phyloP scores from a whole-genome alignment of 2,888 invertebrate species.

The Dryococelus australis region DNA sequence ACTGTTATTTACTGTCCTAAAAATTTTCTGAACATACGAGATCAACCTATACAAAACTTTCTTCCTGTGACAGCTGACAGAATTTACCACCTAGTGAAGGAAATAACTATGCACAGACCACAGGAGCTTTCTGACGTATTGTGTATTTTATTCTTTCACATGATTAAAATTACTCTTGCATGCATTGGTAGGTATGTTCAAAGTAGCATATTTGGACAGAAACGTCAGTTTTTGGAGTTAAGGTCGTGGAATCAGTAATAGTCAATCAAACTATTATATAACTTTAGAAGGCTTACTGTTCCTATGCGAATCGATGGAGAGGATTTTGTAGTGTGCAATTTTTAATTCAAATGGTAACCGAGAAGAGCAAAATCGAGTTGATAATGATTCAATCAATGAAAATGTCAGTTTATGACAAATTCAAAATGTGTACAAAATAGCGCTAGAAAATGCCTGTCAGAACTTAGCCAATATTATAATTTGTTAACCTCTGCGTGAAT shows the following conservation, averaged over 20 bases:
- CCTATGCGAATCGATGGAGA: not conserved
- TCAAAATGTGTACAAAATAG: not conserved
- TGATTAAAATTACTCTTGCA: slow-evolving; percentile 19
- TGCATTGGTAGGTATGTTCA: not conserved
- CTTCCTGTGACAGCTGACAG: not conserved
- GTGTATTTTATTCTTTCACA: not conserved
- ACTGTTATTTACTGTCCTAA: not conserved
- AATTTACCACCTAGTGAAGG: not conserved
- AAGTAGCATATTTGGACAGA: slow-evolving; percentile 5
- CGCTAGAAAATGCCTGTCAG: not conserved
- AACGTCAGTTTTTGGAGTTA: not conserved
- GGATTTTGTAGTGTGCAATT: not conserved
- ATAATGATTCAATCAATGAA: not conserved
- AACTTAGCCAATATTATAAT: not conserved
- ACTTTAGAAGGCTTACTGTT: not conserved
- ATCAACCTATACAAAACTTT: not conserved
- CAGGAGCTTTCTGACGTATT: slow-evolving; percentile 17
- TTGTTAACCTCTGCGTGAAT: no score
- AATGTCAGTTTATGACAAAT: not conserved
- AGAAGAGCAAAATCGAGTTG: not conserved
- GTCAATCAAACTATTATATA: not conserved
- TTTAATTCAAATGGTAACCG: not conserved
- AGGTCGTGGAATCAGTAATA: not conserved
- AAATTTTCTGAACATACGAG: not conserved
- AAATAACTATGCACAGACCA: not conserved